A percentile compares a stretch with the other conserved stretches of the same genome.
Conservation (phyloP, 1,140 invertebrate genomes). For the Drosophila takahashii region DNA sequence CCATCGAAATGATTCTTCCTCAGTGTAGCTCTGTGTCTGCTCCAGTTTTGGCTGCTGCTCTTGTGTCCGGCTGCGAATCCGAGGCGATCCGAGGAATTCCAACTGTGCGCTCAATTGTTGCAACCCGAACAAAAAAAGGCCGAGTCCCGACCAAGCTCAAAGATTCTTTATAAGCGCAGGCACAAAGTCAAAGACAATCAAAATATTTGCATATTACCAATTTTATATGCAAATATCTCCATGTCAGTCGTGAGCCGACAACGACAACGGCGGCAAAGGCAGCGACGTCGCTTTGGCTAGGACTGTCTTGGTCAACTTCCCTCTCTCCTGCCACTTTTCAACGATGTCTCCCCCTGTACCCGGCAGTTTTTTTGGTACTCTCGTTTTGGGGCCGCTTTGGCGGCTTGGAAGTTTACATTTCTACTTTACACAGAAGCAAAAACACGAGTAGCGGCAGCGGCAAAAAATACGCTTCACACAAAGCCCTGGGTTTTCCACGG, state of each 20-base stretch:
- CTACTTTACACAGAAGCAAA: conserved; percentile 61
- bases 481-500: conserved; percentile 43
- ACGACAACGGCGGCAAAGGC: conserved; percentile 35
- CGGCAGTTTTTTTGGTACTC: conserved; percentile 12
- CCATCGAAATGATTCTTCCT: not conserved
- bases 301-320: conserved; percentile 43
- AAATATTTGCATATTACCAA: conserved; percentile 84
- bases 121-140: conserved; percentile 27
- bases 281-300: conserved; percentile 58
- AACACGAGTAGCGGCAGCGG: conserved; percentile 45
- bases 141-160: conserved; percentile 64
- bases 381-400: conserved; percentile 76
- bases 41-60: conserved; percentile 65
- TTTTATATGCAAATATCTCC: conserved; percentile 81
- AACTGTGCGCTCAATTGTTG: conserved; percentile 78
- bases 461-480: conserved; percentile 65
- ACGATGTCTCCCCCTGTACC: conserved; percentile 3
- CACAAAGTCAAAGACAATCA: conserved; percentile 83
- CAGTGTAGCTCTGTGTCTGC: conserved; percentile 39
- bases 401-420: conserved; percentile 77
- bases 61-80: conserved; percentile 43
- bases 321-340: not conserved
- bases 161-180: conserved; percentile 82
- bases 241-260: conserved; percentile 79
- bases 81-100: conserved; percentile 69